Conservation (phyloP, 2,888 invertebrate species). For the Epiblema foenella region DNA sequence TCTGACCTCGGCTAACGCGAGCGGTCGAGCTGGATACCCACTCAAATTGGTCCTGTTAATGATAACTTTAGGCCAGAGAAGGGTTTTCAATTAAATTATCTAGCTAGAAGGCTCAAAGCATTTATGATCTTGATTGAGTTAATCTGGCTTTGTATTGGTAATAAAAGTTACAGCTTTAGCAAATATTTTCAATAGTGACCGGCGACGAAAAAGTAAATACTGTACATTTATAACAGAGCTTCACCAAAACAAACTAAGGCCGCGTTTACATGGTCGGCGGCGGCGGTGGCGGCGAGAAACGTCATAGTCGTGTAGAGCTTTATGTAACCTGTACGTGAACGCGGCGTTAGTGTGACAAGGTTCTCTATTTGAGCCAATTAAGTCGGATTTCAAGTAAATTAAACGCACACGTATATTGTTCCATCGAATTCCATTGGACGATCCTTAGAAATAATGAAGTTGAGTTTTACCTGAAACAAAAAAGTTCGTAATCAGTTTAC, state of each 20-base stretch:
- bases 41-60: constrained; percentile 28
- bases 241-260: neutral
- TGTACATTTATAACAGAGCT: neutral
- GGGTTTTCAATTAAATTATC: constrained; percentile 25
- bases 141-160: neutral
- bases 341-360: neutral
- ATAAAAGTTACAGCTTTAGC: neutral
- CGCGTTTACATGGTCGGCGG: no score
- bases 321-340: no score
- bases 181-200: neutral
- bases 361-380: neutral
- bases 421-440: constrained; percentile 22
- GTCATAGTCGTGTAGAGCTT: no score
- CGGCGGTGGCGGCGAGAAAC: no score
- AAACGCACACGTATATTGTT: constrained; percentile 36
- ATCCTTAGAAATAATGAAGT: constrained; percentile 24
- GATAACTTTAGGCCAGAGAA: constrained; percentile 29
- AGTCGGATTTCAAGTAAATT: constrained; percentile 4
- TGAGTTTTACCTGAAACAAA: constrained; percentile 45
- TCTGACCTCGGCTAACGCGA: constrained; percentile 45
- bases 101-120: constrained; percentile 1
- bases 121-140: neutral
- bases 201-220: neutral
- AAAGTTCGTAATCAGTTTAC: constrained; percentile 42
- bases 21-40: constrained; percentile 13